Evolutionary conservation across 2,888 invertebrate species (phyloP), one percentile per base, ranked within the genome.

Genomic region (Octodonta nipae): DNA sequence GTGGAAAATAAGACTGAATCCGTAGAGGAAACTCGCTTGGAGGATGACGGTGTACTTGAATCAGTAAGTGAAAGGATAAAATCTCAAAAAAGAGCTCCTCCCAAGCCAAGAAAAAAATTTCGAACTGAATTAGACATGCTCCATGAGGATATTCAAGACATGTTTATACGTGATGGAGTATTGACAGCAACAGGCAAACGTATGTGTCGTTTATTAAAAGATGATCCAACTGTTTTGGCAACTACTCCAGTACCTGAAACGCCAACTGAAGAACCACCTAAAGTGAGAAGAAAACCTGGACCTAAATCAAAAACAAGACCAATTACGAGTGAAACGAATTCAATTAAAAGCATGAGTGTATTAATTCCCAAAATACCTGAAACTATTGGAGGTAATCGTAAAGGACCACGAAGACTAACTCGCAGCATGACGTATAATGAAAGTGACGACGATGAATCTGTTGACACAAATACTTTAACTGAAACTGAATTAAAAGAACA

Each of bases 111-210:
- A 60, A 38, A 14, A n/a, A n/a, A n/a, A n/a, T n/a, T n/a, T n/a
- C 42, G 44, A 27, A 66, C 66, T 33, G 78, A 78, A 47, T 51
- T 80, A 28, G 68, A 73, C 46, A 65, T 67, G 53, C 60, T 80
- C 2, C 78, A 78, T 43, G 73, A 75, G 39, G 77, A 79, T 43
- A 71, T 79, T 25, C 70, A 73, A 44, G 77, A 78, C 48, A 78
- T 77, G 72, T 76, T 76, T 47, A 72, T 76, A 32, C 66, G 69
- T 41, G 69, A 75, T 41, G 75, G 71, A 15, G 70, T 78, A 2
- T 54, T 75, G 14, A 69, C 71, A 31, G 68, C 73, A 8, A 72
- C 72, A 2, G 78, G 77, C 7, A 68, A 74, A 48, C 61, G 79
- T 41, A 71, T 71, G 65, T 78, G 78, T 50, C 68, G 74, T 28